Percentiles rank a stretch among this genome's conserved stretches.
Evolutionary conservation across 2,888 invertebrate genomes (phyloP).

Genomic region (Cheilosia vernalis): DNA sequence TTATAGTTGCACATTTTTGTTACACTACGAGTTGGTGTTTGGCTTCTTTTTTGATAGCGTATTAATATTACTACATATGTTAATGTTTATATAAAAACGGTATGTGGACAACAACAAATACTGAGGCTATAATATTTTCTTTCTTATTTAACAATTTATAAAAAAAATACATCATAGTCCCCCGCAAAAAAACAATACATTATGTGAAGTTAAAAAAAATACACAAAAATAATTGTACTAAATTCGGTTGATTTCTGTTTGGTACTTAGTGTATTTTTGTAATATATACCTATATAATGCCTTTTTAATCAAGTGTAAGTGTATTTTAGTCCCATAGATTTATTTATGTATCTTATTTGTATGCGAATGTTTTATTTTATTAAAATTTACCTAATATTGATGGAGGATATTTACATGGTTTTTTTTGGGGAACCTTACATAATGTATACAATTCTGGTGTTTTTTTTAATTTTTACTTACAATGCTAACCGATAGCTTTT

Average conservation of each 20-base stretch:
- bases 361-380: slow-evolving; percentile 12
- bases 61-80: slow-evolving; percentile 33
- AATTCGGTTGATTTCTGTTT: slow-evolving; percentile 16
- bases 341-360: slow-evolving; percentile 10
- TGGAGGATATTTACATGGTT: slow-evolving; percentile 48
- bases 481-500: slow-evolving; percentile 30
- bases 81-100: slow-evolving; percentile 21
- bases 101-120: slow-evolving; percentile 39
- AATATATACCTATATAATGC: slow-evolving; percentile 1
- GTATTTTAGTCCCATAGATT: slow-evolving; percentile 55
- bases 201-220: not conserved
- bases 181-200: slow-evolving; percentile 3
- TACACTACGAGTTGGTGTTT: slow-evolving; percentile 40
- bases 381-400: slow-evolving; percentile 13
- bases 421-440: slow-evolving; percentile 12
- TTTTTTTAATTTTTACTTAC: slow-evolving; percentile 1
- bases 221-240: not conserved
- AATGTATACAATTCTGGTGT: slow-evolving; percentile 18
- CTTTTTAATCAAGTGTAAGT: slow-evolving; percentile 11
- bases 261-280: slow-evolving; percentile 24
- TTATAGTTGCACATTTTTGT: slow-evolving; percentile 28
- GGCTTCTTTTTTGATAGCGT: slow-evolving; percentile 25
- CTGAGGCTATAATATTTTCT: slow-evolving; percentile 13
- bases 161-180: not conserved
- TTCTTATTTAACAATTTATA: not conserved